Percentiles rank a stretch among this genome's conserved stretches.
phyloP scores from a whole-genome alignment of 2,113 vertebrate genomes.

The Hydrolagus affinis region DNA sequence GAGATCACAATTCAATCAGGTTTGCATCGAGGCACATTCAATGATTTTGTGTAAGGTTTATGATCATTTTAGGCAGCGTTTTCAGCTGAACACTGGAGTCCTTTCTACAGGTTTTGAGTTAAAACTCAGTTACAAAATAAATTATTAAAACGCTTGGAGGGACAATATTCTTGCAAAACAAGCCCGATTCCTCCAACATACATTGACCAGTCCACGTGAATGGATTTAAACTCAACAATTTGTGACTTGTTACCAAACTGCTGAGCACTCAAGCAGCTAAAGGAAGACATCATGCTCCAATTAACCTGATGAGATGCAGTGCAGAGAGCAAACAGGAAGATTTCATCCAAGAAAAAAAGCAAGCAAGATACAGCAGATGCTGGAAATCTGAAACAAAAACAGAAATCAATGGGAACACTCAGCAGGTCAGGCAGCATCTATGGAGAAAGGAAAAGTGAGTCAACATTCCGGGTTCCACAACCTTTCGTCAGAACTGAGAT shows the following conservation, averaged over 20 bases:
- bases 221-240: not conserved
- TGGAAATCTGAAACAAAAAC: too few species aligned
- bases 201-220: not conserved
- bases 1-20: too few species aligned
- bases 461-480: too few species aligned
- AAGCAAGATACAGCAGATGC: too few species aligned
- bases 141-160: conserved; percentile 16
- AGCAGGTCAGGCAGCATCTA: too few species aligned
- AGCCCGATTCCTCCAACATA: not conserved
- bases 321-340: not conserved
- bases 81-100: not conserved
- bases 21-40: not conserved
- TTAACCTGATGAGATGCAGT: not conserved
- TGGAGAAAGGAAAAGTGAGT: too few species aligned
- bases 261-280: not conserved
- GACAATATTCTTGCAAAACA: not conserved
- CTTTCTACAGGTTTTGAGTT: not conserved
- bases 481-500: too few species aligned
- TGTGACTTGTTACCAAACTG: not conserved
- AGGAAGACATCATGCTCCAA: not conserved
- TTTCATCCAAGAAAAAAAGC: not conserved
- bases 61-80: not conserved
- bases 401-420: too few species aligned
- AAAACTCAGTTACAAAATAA: not conserved
- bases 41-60: not conserved